Conservation (phyloP, 2,888 invertebrate species). For the Bellardia pandia region DNA sequence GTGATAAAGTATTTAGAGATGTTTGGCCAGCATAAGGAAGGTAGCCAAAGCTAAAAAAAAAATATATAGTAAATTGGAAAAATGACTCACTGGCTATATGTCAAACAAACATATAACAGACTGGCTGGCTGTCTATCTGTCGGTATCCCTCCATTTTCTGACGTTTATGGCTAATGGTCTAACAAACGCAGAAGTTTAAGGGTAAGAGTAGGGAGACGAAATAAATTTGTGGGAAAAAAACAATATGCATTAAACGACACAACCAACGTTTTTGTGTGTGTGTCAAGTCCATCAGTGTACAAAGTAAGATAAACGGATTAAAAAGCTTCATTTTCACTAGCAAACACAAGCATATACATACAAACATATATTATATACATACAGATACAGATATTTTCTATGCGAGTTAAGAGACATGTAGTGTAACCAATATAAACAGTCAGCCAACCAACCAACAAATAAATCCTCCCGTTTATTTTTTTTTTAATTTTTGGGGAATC, state of each 20-base stretch:
- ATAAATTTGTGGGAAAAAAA: constrained; percentile 50
- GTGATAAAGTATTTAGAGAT: constrained; percentile 50
- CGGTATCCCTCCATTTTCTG: constrained; percentile 5
- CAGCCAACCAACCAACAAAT: constrained; percentile 36
- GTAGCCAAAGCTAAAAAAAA: constrained; percentile 35
- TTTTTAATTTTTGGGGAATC: constrained; percentile 6
- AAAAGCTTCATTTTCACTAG: constrained; percentile 75
- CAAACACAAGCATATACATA: constrained; percentile 12
- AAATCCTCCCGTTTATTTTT: constrained; percentile 21
- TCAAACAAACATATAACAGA: constrained; percentile 3
- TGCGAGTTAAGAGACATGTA: neutral
- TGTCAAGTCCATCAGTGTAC: constrained; percentile 84
- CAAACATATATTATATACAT: neutral
- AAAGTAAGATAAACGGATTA: constrained; percentile 84
- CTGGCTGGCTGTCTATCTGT: constrained; percentile 5
- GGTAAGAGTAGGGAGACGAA: neutral
- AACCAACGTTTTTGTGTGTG: constrained; percentile 55
- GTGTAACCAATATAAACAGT: neutral
- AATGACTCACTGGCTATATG: constrained; percentile 45
- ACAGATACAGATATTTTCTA: constrained; percentile 21
- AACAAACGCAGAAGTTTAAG: constrained; percentile 38
- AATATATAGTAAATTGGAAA: constrained; percentile 52
- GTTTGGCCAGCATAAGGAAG: constrained; percentile 52
- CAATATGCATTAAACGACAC: constrained; percentile 34
- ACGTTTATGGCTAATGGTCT: constrained; percentile 55